Evolutionary conservation across 2,888 invertebrate species (phyloP).

Genomic region (Acholoe squamosa): DNA sequence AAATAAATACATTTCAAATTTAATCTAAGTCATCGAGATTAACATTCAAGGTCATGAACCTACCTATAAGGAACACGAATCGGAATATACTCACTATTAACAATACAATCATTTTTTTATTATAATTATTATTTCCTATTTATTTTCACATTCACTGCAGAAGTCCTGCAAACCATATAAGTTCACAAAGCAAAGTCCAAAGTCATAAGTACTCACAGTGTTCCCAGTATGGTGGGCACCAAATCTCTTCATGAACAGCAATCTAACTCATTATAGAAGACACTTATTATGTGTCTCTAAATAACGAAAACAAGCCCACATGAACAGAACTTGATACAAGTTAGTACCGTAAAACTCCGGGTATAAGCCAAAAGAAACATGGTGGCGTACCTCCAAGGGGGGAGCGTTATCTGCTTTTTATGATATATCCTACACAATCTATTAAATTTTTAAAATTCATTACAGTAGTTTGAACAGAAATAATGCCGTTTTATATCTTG

Average conservation of each 20-base stretch:
- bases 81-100: background rate
- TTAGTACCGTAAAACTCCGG: no score
- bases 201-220: background rate
- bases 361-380: no score
- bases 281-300: background rate
- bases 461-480: no score
- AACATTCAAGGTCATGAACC: no score
- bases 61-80: no score
- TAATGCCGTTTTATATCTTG: no score
- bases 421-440: no score
- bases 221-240: background rate
- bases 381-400: no score
- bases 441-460: no score
- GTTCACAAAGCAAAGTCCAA: background rate
- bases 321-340: background rate
- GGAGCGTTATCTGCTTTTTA: no score
- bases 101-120: background rate
- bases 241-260: conserved; percentile 14
- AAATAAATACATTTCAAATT: conserved; percentile 1
- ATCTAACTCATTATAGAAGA: conserved; percentile 30
- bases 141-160: conserved; percentile 20
- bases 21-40: no score
- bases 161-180: background rate
- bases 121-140: background rate
- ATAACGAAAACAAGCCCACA: conserved; percentile 18